Base-by-base conservation (phyloP, 2,888 invertebrate species). In the Sylvicola fuscatus region DNA sequence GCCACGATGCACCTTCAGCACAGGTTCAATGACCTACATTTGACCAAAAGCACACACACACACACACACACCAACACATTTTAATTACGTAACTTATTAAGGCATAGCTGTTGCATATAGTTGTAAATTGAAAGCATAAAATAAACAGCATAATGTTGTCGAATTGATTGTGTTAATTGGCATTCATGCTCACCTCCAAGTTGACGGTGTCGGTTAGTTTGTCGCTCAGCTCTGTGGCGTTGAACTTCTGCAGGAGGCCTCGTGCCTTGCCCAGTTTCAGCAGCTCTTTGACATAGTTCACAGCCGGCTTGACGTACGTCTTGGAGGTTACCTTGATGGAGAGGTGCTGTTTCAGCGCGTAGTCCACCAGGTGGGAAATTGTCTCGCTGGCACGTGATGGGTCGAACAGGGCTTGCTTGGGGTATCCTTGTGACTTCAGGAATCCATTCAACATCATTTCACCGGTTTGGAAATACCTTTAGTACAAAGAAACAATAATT, bases 1-100 rank as follows among this genome's bases (percentile, higher is more conserved):
- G 2, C 81, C 83, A 34, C 84, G 61, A 62, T 81, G 79, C 11
- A 82, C 78, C 52, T 81, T 67, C n/a, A 82, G 66, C 16, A 83
- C 67, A 0, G 83, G 83, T 50, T 81, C 80, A 35, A 84, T 78
- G 39, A 84, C 68, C 58, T 58, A 47, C 43, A 33, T 39, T 21
- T 21, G 21, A 21, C 21, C 21, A 33, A 29, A 21, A 6, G 26
- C 12, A 15, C 21, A 21, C 21, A 21, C 21, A 6, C 21, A 21
- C 21, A 8, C 8, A n/a, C n/a, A n/a, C n/a, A n/a, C n/a, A n/a
- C n/a, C n/a, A n/a, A n/a, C n/a, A n/a, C n/a, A n/a, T n/a, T n/a
- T n/a, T n/a, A n/a, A n/a, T n/a, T n/a, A n/a, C n/a, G n/a, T n/a
- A n/a, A n/a, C n/a, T n/a, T n/a, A n/a, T n/a, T n/a, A n/a, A n/a